phyloP scores from a whole-genome alignment of 2,797 vertebrate genomes.

The Lateolabrax maculatus region DNA sequence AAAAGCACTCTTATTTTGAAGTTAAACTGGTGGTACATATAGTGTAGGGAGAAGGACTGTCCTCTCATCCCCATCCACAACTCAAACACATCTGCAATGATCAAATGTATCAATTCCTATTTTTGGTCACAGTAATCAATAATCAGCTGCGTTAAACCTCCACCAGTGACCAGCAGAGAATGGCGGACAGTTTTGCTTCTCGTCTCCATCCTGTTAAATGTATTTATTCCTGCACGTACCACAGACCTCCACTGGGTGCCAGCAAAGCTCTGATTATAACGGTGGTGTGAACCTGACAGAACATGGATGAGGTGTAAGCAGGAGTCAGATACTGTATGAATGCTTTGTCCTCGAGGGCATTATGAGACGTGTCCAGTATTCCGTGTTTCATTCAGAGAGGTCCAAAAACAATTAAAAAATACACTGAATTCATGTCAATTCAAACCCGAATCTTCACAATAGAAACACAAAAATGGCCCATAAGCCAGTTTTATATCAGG shows the following conservation, averaged over 20 bases:
- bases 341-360: background rate
- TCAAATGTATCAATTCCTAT: background rate
- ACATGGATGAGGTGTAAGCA: too few species aligned
- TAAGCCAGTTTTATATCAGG: background rate
- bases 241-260: constrained; percentile 21
- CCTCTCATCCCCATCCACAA: background rate
- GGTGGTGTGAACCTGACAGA: background rate
- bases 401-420: background rate
- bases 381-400: background rate
- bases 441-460: background rate
- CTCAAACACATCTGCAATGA: too few species aligned
- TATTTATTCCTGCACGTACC: background rate
- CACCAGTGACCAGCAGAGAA: too few species aligned
- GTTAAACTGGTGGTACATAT: background rate
- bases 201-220: background rate
- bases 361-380: background rate
- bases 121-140: background rate
- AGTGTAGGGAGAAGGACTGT: too few species aligned
- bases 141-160: too few species aligned
- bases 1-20: background rate
- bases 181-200: too few species aligned
- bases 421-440: background rate
- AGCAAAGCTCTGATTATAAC: constrained; percentile 31
- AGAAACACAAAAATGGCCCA: background rate
- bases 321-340: background rate